Base-by-base conservation (phyloP, 2,797 vertebrate genomes). In the Rhinichthys osculus region DNA sequence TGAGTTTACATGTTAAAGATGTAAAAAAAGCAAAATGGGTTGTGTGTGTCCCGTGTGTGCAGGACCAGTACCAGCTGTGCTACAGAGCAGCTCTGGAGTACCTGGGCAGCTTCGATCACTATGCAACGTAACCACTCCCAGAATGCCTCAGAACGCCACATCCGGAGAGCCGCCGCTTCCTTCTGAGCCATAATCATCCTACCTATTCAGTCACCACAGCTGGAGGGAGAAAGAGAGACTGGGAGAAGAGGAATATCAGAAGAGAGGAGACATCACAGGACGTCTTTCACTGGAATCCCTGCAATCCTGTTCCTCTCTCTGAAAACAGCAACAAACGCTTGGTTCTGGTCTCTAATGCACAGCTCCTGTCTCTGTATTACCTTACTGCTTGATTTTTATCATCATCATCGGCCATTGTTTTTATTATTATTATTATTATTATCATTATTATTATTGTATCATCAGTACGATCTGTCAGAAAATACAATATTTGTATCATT, bases 31-130 rank as follows among this genome's bases (percentile, higher is more conserved):
- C 13, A 33, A 17, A 66, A 66, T 16, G 30, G 2, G 62, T 27
- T 11, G 64, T 59, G 71, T 86, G 76, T 76, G 44, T 83, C 85
- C 30, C 57, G 5, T 87, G 35, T 81, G 42, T 82, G 1, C 93
- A 99, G 98, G 98, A 99, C 94, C 98, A 99, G 96, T 99, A 99
- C 92, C 98, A 98, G 92, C 94, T 99, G 93, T 99, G 98, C 94
- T 99, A 99, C 95, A 93, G 96, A 80, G 97, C 98, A 1, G 98
- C 98, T 67, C 95, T 99, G 96, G 98, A 99, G 94, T 99, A 99
- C 93, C 96, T 99, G 80, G 98, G 97, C 94, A 99, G 97, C 95
- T 99, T 98, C 38, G 98, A 99, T 93, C 97, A 99, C 97, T 99
- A 98, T 98, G 97, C 97, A 98, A 98, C 97, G 95, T 98, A 98